phyloP scores from a whole-genome alignment of 1,140 invertebrate genomes.

The Ooceraea biroi region DNA sequence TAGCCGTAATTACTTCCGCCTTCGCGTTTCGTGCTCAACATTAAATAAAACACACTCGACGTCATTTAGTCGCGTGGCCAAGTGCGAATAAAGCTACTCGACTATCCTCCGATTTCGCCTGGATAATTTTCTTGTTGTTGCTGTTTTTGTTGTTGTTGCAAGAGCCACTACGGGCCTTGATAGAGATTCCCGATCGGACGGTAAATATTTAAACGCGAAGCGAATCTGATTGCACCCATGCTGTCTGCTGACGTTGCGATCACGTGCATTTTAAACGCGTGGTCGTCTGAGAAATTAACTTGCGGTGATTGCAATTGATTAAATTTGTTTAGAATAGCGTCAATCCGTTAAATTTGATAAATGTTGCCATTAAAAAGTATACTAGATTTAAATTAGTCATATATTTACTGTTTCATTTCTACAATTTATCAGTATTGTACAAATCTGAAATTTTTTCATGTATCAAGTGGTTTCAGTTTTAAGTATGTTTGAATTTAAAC shows the following conservation, averaged over 20 bases:
- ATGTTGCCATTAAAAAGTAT: background rate
- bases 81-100: conserved; percentile 30
- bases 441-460: background rate
- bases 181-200: conserved; percentile 26
- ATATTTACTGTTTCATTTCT: too few relatives aligned
- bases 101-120: background rate
- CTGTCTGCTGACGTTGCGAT: conserved; percentile 32
- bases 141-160: conserved; percentile 30
- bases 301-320: background rate
- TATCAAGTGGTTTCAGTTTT: background rate
- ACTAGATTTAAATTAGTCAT: background rate
- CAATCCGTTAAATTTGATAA: background rate
- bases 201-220: conserved; percentile 61
- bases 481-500: background rate
- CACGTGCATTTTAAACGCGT: conserved; percentile 23
- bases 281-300: conserved; percentile 36
- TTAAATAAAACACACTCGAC: conserved; percentile 63
- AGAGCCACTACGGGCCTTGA: background rate
- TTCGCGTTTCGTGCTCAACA: conserved; percentile 23
- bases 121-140: conserved; percentile 35
- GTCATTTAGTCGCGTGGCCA: conserved; percentile 21
- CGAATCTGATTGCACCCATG: conserved; percentile 42
- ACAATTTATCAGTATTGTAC: too few relatives aligned
- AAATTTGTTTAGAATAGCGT: background rate
- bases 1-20: conserved; percentile 54